Percentiles rank a stretch among this genome's conserved stretches.
Evolutionary conservation across 2,113 vertebrate species (phyloP).

Genomic region (Microcebus lehilahytsara): DNA sequence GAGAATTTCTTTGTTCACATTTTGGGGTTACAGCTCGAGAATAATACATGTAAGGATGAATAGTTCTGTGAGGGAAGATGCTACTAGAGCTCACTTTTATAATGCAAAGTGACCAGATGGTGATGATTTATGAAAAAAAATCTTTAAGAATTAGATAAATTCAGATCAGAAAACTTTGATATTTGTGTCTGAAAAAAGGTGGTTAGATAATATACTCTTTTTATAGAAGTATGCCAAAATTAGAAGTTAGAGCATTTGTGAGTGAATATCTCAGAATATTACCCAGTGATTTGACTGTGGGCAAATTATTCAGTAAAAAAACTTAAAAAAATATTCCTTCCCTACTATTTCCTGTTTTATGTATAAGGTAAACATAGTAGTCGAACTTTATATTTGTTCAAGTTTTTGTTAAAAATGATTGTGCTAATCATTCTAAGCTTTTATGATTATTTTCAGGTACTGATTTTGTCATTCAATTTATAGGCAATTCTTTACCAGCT

Average conservation of each 20-base stretch:
- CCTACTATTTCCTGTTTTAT: background rate
- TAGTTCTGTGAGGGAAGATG: background rate
- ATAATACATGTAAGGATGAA: background rate
- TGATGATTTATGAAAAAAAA: background rate
- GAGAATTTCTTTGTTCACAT: background rate
- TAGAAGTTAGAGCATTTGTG: background rate
- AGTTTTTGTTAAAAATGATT: background rate
- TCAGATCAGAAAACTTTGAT: constrained; percentile 2
- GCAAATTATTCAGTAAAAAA: background rate
- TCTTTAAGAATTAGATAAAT: background rate
- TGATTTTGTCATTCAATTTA: constrained; percentile 2
- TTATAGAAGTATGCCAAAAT: background rate
- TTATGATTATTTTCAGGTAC: background rate
- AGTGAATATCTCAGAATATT: background rate
- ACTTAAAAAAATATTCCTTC: background rate
- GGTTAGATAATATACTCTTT: background rate
- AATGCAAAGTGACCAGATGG: background rate
- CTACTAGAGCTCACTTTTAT: background rate
- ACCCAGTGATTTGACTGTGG: background rate
- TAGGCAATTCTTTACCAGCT: constrained; percentile 4
- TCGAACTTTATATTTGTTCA: background rate
- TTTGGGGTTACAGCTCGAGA: background rate
- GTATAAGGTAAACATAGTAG: background rate
- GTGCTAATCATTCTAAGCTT: background rate
- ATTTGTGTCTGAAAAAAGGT: background rate